Evolutionary conservation across 1,140 invertebrate genomes (phyloP).

Genomic region (Orchestia grillus): DNA sequence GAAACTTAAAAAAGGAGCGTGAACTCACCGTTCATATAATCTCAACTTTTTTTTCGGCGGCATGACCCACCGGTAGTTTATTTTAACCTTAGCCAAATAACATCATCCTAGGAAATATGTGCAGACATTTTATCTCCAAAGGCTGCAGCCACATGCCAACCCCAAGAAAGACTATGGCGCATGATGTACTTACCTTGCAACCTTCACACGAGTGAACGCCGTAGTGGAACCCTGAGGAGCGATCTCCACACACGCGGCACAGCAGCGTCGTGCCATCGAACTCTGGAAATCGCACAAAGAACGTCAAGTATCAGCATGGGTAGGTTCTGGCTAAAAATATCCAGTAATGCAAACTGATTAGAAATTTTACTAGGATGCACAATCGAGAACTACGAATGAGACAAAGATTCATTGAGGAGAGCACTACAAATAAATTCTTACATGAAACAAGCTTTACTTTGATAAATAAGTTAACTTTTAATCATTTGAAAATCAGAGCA

Average conservation of each 20-base stretch:
- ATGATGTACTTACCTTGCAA: slow-evolving; percentile 89
- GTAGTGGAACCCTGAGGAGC: slow-evolving; percentile 99
- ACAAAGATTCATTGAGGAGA: not conserved
- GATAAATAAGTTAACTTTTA: not conserved
- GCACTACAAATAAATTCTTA: not conserved
- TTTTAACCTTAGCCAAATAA: not conserved
- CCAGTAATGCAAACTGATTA: not conserved
- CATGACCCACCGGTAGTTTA: not conserved
- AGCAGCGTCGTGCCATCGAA: slow-evolving; percentile 98
- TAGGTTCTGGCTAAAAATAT: not conserved
- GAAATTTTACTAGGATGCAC: not conserved
- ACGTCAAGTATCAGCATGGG: slow-evolving; percentile 58
- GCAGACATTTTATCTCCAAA: no score
- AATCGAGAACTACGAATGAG: not conserved
- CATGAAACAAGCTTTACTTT: not conserved
- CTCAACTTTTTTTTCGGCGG: no score
- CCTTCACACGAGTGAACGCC: slow-evolving; percentile 99
- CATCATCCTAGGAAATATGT: no score
- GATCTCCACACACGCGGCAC: slow-evolving; percentile 99
- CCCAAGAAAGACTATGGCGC: not conserved
- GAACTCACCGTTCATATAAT: no score
- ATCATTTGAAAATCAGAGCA: not conserved
- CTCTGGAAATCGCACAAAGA: slow-evolving; percentile 81
- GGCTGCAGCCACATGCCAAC: no score
- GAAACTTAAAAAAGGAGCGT: no score